Percentiles rank a stretch among this genome's conserved stretches.
phyloP scores from a whole-genome alignment of 2,113 vertebrate genomes.

The Dendrocopos noguchii region DNA sequence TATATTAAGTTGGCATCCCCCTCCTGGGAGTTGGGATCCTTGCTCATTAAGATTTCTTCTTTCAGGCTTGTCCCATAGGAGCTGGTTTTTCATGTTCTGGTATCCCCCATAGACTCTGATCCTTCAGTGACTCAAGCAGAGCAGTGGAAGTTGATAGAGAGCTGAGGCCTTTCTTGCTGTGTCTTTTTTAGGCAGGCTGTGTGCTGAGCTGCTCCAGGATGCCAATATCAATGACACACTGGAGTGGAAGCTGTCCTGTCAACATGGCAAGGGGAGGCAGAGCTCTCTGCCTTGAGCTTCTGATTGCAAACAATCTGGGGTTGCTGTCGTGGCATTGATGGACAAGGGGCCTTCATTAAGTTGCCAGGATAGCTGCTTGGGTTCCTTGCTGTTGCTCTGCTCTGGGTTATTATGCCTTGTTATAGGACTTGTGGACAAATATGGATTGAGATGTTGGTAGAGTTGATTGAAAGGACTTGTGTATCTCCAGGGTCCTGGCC shows the following conservation, averaged over 20 bases:
- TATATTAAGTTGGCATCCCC: background rate
- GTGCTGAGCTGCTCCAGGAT: background rate
- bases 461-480: background rate
- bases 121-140: background rate
- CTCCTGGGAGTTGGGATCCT: background rate
- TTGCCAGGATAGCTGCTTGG: background rate
- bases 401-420: slow-evolving; percentile 15
- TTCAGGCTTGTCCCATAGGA: background rate
- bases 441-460: background rate
- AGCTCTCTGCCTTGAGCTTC: background rate
- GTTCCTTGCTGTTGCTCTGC: background rate
- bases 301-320: background rate
- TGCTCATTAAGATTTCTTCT: background rate
- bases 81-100: background rate
- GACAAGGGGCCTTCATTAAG: slow-evolving; percentile 36
- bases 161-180: background rate
- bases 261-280: background rate
- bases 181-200: background rate
- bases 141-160: background rate
- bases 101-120: background rate
- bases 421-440: background rate
- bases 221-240: background rate
- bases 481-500: background rate
- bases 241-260: background rate
- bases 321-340: background rate